These are phyloP conservation scores for Myripristis jacobus DNA, from an alignment of 2,797 vertebrate genomes.

Conservation along the genomic window DNA sequence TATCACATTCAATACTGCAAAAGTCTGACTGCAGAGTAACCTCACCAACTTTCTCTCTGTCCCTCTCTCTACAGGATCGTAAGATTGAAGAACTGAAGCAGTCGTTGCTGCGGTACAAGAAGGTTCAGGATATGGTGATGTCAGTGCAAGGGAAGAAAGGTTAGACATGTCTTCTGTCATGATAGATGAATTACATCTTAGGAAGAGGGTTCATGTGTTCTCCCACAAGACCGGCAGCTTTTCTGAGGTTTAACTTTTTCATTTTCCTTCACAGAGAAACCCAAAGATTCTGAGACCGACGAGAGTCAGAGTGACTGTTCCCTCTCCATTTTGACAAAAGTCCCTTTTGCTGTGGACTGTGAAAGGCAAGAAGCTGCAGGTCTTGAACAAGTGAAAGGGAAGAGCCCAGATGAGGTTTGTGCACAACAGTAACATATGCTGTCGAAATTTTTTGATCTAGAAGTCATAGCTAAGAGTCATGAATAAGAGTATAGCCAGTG, in stretches of 20 bases:
- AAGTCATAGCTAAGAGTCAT: neutral
- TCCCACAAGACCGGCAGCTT: neutral
- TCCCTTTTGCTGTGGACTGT: conserved; percentile 76
- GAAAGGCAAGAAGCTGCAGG: conserved; percentile 81
- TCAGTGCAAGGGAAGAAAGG: conserved; percentile 92
- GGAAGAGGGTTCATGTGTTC: neutral
- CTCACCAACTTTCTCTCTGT: neutral
- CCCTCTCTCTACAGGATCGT: conserved; percentile 85
- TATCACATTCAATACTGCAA: neutral
- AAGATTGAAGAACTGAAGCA: conserved; percentile 97
- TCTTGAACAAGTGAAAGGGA: conserved; percentile 79
- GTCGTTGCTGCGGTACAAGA: conserved; percentile 92
- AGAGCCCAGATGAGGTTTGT: conserved; percentile 87
- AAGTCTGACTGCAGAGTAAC: neutral
- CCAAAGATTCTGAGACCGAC: conserved; percentile 84
- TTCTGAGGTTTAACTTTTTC: neutral
- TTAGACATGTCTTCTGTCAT: conserved; percentile 46
- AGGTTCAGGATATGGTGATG: conserved; percentile 94
- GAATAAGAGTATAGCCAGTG: no score
- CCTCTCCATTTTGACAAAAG: conserved; percentile 71
- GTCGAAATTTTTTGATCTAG: neutral
- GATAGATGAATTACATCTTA: neutral
- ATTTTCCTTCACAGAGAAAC: conserved; percentile 72
- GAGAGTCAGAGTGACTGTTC: conserved; percentile 84
- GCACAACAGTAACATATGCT: neutral